phyloP scores from a whole-genome alignment of 2,113 vertebrate species.

The Synchiropus splendidus region DNA sequence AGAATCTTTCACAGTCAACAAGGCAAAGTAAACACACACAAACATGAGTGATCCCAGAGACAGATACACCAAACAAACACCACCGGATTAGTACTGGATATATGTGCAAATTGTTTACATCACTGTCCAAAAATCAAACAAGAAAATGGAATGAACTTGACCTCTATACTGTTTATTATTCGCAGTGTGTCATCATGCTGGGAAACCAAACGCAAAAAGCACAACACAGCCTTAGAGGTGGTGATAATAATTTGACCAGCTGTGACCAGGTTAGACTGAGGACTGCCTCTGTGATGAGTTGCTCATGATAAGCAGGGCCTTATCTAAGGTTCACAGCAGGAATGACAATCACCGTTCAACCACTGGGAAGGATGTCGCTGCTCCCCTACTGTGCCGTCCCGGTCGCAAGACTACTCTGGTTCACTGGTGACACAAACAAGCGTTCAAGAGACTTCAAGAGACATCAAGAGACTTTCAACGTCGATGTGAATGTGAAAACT shows the following conservation, averaged over 20 bases:
- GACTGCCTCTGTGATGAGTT: conserved; percentile 5
- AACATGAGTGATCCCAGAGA: no score
- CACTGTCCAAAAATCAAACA: no score
- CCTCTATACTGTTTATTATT: no score
- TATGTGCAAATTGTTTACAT: no score
- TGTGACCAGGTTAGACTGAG: conserved; percentile 23
- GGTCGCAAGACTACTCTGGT: conserved; percentile 30
- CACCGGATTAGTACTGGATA: no score
- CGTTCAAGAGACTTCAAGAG: conserved; percentile 50
- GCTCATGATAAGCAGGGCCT: conserved; percentile 30
- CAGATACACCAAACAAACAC: no score
- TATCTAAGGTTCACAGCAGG: conserved; percentile 56
- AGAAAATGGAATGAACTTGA: no score
- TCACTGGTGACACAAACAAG: conserved; percentile 53
- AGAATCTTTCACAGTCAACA: no score
- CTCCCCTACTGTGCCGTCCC: conserved; percentile 30
- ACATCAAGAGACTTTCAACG: conserved; percentile 46
- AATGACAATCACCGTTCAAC: conserved; percentile 50
- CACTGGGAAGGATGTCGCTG: conserved; percentile 41
- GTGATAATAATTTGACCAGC: conserved; percentile 27
- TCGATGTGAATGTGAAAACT: conserved; percentile 10
- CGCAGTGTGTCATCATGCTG: conserved; percentile 29
- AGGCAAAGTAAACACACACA: no score
- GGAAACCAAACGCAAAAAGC: conserved; percentile 43
- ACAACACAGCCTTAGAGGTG: no score